These are phyloP conservation scores for Drosophila nigrodunni DNA, from an alignment of 1,140 invertebrate genomes.

Conservation along the genomic window DNA sequence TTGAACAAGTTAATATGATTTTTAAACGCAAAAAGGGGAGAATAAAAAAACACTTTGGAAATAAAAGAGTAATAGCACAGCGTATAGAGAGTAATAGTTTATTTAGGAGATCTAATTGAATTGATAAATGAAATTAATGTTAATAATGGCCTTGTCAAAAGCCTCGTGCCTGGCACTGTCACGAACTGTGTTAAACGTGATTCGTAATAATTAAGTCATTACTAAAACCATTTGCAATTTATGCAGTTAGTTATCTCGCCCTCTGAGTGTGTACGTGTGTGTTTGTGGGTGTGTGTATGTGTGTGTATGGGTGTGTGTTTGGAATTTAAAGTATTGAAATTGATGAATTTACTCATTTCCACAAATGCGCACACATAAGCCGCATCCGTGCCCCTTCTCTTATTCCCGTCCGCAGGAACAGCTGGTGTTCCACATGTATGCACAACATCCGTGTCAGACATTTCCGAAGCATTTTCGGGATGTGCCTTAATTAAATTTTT, in stretches of 20 bases:
- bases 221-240: constrained; percentile 11
- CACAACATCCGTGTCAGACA: constrained; percentile 33
- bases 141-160: constrained; percentile 1
- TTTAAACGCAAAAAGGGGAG: neutral
- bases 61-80: no score
- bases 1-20: neutral
- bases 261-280: no score
- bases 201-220: constrained; percentile 18
- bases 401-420: neutral
- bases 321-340: constrained; percentile 26
- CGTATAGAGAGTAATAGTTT: no score
- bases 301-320: neutral
- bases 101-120: no score
- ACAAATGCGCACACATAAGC: constrained; percentile 23
- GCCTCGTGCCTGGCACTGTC: neutral
- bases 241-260: neutral
- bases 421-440: constrained; percentile 21
- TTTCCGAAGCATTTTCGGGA: constrained; percentile 37
- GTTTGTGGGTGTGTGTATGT: neutral
- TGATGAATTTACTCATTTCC: constrained; percentile 19
- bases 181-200: neutral
- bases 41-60: no score
- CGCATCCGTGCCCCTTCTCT: neutral
- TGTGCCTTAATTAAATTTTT: constrained; percentile 55
- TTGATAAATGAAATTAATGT: no score